A percentile compares a stretch with the other conserved stretches of the same genome.
Evolutionary conservation across 2,797 vertebrate species (phyloP).

Genomic region (Hoplostethus atlanticus): DNA sequence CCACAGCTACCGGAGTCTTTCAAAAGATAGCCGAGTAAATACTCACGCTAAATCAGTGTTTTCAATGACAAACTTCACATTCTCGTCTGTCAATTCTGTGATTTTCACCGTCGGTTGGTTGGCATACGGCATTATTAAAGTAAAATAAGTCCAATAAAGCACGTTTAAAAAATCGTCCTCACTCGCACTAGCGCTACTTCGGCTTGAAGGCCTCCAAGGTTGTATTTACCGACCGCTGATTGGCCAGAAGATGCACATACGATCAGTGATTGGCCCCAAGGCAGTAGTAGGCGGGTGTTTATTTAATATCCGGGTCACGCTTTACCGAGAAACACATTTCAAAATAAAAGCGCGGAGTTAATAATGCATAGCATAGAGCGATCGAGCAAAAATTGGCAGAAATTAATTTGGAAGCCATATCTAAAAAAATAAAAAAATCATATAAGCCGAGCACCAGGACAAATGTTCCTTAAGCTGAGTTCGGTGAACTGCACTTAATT

Average conservation of each 20-base stretch:
- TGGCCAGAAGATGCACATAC: constrained; percentile 14
- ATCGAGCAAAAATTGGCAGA: too few species aligned
- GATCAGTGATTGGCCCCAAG: constrained; percentile 36
- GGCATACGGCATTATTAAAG: constrained; percentile 91
- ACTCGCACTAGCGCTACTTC: background rate
- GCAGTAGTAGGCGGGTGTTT: constrained; percentile 5
- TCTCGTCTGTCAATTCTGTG: constrained; percentile 95
- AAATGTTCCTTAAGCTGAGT: too few species aligned
- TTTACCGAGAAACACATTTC: fast-evolving
- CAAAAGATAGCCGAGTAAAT: fast-evolving
- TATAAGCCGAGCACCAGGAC: too few species aligned
- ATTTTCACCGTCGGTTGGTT: constrained; percentile 98
- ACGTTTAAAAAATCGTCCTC: background rate
- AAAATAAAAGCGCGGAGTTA: constrained; percentile 45
- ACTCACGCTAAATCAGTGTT: constrained; percentile 97
- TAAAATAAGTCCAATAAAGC: background rate
- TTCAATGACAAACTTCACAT: constrained; percentile 98
- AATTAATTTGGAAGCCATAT: too few species aligned
- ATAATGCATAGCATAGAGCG: too few species aligned
- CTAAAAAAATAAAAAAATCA: too few species aligned
- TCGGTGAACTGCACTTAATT: too few species aligned
- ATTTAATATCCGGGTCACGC: constrained; percentile 59
- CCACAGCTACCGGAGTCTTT: background rate
- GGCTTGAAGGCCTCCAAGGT: constrained; percentile 10
- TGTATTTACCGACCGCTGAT: constrained; percentile 23